Conservation (phyloP, 2,797 vertebrate genomes). For the Pseudochaenichthys georgianus region DNA sequence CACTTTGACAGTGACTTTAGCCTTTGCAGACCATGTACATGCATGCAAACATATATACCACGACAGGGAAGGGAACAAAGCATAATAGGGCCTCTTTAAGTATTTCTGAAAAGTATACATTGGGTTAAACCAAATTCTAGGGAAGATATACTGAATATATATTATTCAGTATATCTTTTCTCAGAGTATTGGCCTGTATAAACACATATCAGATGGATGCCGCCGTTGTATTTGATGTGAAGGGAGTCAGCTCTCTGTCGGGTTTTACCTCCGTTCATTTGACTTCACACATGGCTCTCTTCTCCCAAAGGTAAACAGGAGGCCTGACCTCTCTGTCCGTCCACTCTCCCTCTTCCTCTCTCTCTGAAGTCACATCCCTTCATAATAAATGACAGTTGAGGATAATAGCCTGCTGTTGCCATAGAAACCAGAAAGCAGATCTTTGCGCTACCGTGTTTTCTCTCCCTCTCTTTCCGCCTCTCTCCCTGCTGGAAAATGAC, state of each 20-base stretch:
- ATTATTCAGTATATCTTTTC: no score
- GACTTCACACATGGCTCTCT: constrained; percentile 17
- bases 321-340: constrained; percentile 25
- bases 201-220: not conserved
- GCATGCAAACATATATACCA: no score
- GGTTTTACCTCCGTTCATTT: constrained; percentile 20
- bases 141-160: not conserved
- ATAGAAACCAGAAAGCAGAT: constrained; percentile 93
- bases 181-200: not conserved
- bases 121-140: no score
- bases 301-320: constrained; percentile 38
- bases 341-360: not conserved
- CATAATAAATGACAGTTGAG: constrained; percentile 92
- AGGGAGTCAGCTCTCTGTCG: not conserved
- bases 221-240: constrained; percentile 11
- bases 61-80: no score
- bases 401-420: constrained; percentile 91
- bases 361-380: constrained; percentile 87
- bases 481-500: not conserved
- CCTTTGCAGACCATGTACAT: no score
- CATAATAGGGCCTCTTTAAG: no score
- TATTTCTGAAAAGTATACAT: no score
- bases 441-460: constrained; percentile 71
- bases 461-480: constrained; percentile 33
- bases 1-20: no score